phyloP scores from a whole-genome alignment of 1,140 invertebrate species.

The Muscidifurax raptorellus region DNA sequence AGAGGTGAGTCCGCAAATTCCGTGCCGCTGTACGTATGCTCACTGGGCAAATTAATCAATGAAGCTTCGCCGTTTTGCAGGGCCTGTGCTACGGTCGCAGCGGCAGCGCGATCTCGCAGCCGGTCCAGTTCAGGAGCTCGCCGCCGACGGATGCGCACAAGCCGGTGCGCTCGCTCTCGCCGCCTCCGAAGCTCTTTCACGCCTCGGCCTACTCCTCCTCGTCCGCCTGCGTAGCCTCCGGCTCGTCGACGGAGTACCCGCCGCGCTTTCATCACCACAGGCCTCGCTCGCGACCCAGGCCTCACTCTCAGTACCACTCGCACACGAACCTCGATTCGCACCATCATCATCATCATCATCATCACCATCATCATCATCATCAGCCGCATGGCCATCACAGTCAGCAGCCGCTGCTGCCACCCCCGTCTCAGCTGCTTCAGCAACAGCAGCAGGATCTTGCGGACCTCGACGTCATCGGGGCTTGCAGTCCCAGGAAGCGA shows the following conservation, averaged over 20 bases:
- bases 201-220: conserved; percentile 67
- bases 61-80: conserved; percentile 60
- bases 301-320: conserved; percentile 61
- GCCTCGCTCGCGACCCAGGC: conserved; percentile 65
- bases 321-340: conserved; percentile 58
- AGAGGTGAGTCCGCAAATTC: conserved; percentile 58
- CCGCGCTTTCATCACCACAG: conserved; percentile 58
- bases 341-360: conserved; percentile 60
- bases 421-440: conserved; percentile 53
- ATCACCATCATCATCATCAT: conserved; percentile 59
- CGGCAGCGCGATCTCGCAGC: conserved; percentile 78
- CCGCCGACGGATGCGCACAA: conserved; percentile 91
- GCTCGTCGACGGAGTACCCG: conserved; percentile 29
- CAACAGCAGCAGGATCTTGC: conserved; percentile 61
- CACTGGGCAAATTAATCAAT: neutral
- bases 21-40: neutral
- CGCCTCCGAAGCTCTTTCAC: conserved; percentile 85
- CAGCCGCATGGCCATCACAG: conserved; percentile 51
- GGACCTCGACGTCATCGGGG: conserved; percentile 70
- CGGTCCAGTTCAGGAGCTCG: conserved; percentile 91
- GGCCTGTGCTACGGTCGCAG: conserved; percentile 75
- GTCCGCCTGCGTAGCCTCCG: neutral
- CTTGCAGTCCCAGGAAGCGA: conserved; percentile 79
- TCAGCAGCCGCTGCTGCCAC: conserved; percentile 51
- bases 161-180: conserved; percentile 82